Conservation (phyloP, 2,113 vertebrate species). For the Brienomyrus longianalis region DNA sequence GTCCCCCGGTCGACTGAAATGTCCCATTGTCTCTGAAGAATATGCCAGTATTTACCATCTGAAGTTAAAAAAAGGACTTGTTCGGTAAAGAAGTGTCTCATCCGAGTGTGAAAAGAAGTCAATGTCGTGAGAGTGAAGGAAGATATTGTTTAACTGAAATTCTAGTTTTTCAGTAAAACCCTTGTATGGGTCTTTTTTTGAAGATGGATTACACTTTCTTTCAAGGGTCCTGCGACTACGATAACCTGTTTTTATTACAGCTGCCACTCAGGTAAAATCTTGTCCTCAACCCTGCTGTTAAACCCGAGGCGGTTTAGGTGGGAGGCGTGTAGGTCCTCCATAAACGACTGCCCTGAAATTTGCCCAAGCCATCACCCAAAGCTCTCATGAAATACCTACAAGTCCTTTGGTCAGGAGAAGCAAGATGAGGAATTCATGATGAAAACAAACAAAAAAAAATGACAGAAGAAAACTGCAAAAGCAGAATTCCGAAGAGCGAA, state of each 20-base stretch:
- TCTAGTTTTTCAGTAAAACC: neutral
- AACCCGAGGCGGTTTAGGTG: neutral
- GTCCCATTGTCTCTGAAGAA: constrained; percentile 2
- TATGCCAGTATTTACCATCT: neutral
- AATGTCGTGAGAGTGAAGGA: neutral
- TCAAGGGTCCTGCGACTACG: neutral
- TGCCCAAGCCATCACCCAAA: neutral
- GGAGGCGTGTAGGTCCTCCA: neutral
- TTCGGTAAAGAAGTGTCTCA: neutral
- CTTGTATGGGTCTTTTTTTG: neutral
- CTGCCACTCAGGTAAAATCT: neutral
- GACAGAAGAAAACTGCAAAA: neutral
- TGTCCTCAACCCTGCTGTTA: neutral
- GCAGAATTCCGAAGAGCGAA: neutral
- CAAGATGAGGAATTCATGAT: neutral
- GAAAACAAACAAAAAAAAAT: neutral
- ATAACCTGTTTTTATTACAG: neutral
- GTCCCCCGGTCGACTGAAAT: neutral
- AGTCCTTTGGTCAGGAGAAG: neutral
- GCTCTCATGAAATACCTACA: neutral
- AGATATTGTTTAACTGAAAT: neutral
- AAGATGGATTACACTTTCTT: neutral
- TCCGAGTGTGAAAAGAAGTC: neutral
- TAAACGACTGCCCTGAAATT: neutral
- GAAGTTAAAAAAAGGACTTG: neutral